These are phyloP conservation scores for Charadrius vociferus DNA, from an alignment of 2,113 vertebrate species.

Conservation along the genomic window DNA sequence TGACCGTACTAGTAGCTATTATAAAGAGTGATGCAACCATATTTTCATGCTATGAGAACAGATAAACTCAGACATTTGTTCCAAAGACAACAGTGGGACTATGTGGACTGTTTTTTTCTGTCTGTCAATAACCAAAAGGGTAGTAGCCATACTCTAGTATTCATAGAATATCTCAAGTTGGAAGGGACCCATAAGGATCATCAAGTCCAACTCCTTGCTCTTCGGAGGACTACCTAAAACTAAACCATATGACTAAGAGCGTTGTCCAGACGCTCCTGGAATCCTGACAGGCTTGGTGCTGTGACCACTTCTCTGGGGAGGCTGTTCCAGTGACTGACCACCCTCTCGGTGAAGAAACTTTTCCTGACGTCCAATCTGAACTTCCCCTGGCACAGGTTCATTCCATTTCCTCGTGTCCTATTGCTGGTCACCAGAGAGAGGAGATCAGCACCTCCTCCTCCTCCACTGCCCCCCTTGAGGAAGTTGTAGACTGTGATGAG, in stretches of 20 bases:
- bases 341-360: not conserved
- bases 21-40: not conserved
- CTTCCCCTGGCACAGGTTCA: not conserved
- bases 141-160: not conserved
- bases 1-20: not conserved
- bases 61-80: not conserved
- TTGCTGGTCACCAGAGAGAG: not conserved
- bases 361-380: not conserved
- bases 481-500: not conserved
- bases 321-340: not conserved
- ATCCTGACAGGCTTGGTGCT: not conserved
- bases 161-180: not conserved
- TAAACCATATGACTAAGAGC: not conserved
- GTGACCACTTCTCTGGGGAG: not conserved
- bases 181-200: not conserved
- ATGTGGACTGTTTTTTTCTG: conserved; percentile 7
- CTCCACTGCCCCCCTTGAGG: not conserved
- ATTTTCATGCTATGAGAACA: not conserved
- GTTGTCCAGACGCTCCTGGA: not conserved
- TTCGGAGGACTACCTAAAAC: not conserved
- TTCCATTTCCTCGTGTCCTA: not conserved
- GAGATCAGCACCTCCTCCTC: not conserved
- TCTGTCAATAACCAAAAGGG: not conserved
- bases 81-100: not conserved
- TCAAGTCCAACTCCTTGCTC: not conserved